phyloP scores from a whole-genome alignment of 2,888 invertebrate genomes.

The Thelaira solivaga region DNA sequence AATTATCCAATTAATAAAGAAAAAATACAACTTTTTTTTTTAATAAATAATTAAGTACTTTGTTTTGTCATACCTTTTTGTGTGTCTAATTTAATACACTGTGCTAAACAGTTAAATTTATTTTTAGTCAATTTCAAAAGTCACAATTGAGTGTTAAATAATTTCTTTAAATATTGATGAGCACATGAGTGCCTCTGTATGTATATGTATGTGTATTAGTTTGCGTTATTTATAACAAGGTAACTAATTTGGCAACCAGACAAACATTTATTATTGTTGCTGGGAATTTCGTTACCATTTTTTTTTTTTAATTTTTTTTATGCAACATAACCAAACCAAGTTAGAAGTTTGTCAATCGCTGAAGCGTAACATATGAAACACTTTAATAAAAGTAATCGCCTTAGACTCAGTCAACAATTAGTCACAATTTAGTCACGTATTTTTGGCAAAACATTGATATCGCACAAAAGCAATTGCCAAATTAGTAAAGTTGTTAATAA shows the following conservation, averaged over 20 bases:
- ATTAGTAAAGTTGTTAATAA: conserved; percentile 45
- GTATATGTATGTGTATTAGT: no score
- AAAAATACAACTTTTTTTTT: no score
- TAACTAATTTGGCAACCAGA: conserved; percentile 26
- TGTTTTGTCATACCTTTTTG: no score
- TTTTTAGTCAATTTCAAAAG: no score
- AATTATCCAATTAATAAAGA: no score
- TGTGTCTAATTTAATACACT: no score
- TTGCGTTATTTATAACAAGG: no score
- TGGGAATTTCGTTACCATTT: conserved; percentile 19
- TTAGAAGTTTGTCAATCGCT: conserved; percentile 11
- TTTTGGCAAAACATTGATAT: conserved; percentile 4
- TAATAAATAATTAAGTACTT: no score
- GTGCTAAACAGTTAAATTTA: no score
- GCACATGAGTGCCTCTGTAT: no score
- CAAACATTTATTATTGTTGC: background rate
- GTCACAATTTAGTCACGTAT: conserved; percentile 31
- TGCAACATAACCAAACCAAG: conserved; percentile 1
- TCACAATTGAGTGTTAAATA: no score
- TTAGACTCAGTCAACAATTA: conserved; percentile 28
- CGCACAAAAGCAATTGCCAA: conserved; percentile 21
- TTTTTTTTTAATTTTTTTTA: conserved; percentile 2
- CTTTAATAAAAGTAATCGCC: conserved; percentile 4
- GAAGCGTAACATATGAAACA: conserved; percentile 10
- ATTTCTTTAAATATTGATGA: no score